Evolutionary conservation across 2,113 vertebrate genomes (phyloP).

Genomic region (Strix uralensis): DNA sequence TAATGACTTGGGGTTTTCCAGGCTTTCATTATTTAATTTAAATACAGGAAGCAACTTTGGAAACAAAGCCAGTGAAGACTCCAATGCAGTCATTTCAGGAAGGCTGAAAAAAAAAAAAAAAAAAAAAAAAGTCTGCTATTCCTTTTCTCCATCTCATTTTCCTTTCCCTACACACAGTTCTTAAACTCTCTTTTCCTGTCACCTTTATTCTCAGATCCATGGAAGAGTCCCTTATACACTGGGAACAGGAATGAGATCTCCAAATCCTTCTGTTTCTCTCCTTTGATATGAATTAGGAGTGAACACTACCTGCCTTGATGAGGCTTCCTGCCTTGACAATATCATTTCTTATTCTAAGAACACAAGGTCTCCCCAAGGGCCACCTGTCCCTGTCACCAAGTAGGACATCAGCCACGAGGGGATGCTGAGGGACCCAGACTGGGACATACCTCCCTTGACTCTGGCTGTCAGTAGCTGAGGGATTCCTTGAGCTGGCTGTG

Average conservation of each 20-base stretch:
- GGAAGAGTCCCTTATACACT: not conserved
- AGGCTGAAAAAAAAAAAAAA: not conserved
- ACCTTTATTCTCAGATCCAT: not conserved
- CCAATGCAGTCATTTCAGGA: not conserved
- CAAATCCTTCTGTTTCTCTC: not conserved
- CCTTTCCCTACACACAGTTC: not conserved
- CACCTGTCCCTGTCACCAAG: not conserved
- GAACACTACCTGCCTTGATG: not conserved
- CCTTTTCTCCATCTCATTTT: not conserved
- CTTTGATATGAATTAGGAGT: not conserved
- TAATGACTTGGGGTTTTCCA: not conserved
- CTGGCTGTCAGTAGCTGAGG: slow-evolving; percentile 4
- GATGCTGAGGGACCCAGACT: not conserved
- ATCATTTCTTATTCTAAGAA: not conserved
- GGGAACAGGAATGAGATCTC: not conserved
- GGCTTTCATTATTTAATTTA: not conserved
- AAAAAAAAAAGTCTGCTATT: not conserved
- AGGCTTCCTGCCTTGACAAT: not conserved
- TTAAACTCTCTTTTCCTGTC: not conserved
- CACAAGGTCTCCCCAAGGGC: not conserved
- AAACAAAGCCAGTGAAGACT: not conserved
- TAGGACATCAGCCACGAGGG: not conserved
- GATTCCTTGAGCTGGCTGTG: not conserved
- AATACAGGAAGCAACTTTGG: not conserved
- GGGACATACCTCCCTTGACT: not conserved